Base-by-base conservation (phyloP, 2,888 invertebrate species). In the Furcula furcula region DNA sequence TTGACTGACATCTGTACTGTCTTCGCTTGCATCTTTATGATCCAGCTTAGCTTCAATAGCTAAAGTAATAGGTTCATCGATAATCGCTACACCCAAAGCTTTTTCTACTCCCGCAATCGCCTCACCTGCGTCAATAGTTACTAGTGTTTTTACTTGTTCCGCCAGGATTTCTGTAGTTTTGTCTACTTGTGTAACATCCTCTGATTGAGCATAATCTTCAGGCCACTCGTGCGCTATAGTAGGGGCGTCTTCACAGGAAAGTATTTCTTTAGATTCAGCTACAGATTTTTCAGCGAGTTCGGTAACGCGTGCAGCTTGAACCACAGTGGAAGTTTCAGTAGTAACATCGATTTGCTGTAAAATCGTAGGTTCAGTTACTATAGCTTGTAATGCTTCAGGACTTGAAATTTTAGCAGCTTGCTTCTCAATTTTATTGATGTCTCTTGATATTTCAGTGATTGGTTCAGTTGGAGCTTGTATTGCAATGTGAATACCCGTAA, bases 401-500 rank as follows among this genome's bases (percentile, higher is more conserved):
- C 20, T 9, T 9, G 13, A 13, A 6, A 26, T 2, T 11, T 29
- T 23, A 5, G 25, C 18, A 25, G 31, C 14, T 23, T 46, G 29
- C 6, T 12, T 15, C n/a, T 41, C 26, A 6, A 14, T 6, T 16
- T 7, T 6, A 36, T 47, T 41, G 21, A 38, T 21, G 1, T 25
- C 15, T 9, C 40, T 36, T 12, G 21, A 5, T 9, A 7, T 18
- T 45, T 54, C 40, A 7, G 12, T 11, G 2, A 38, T 4, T 31
- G 43, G 31, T 30, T 47, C 45, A 16, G 34, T 11, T 4, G 71
- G 59, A 15, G 61, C 59, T 50, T 65, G 55, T 4, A 71, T 29
- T 7, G 59, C 45, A 1, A 64, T 36, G 38, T 66, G 52, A 2
- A 61, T 40, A 2, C 67, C 63, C 20, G 68, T 68, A 1, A 76